Evolutionary conservation across 1,140 invertebrate genomes (phyloP).

Genomic region (Brachionus calyciflorus): DNA sequence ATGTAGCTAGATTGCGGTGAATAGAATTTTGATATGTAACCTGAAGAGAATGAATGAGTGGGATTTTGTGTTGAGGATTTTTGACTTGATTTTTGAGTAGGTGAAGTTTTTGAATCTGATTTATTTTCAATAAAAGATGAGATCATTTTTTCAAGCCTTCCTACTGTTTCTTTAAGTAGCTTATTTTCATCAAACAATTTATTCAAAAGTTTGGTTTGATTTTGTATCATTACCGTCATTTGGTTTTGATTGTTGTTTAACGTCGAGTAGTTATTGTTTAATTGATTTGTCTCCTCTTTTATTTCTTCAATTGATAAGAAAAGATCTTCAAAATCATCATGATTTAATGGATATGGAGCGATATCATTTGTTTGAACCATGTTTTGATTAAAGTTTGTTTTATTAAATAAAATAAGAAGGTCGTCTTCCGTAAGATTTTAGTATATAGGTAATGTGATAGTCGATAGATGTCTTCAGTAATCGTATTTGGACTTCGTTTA

Average conservation of each 20-base stretch:
- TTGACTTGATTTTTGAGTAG: not conserved
- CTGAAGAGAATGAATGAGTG: too few relatives aligned
- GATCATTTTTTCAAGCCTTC: not conserved
- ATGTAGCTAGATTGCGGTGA: too few relatives aligned
- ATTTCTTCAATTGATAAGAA: not conserved
- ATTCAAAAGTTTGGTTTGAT: too few relatives aligned
- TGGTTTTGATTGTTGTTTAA: too few relatives aligned
- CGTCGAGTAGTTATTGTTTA: too few relatives aligned
- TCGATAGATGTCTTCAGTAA: not conserved
- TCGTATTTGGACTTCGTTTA: not conserved
- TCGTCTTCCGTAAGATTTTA: not conserved
- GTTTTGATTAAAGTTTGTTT: not conserved
- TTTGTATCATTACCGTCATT: too few relatives aligned
- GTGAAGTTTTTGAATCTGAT: not conserved
- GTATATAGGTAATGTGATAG: not conserved
- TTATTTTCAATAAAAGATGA: not conserved
- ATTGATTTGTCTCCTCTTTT: not conserved
- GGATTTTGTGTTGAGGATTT: too few relatives aligned
- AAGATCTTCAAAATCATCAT: not conserved
- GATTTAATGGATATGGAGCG: not conserved
- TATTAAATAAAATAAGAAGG: not conserved
- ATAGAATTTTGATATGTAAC: too few relatives aligned
- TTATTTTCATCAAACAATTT: too few relatives aligned
- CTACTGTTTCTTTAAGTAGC: not conserved
- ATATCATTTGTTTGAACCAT: not conserved